A percentile compares a stretch with the other conserved stretches of the same genome.
phyloP scores from a whole-genome alignment of 2,113 vertebrate species.

The Anguilla japonica region DNA sequence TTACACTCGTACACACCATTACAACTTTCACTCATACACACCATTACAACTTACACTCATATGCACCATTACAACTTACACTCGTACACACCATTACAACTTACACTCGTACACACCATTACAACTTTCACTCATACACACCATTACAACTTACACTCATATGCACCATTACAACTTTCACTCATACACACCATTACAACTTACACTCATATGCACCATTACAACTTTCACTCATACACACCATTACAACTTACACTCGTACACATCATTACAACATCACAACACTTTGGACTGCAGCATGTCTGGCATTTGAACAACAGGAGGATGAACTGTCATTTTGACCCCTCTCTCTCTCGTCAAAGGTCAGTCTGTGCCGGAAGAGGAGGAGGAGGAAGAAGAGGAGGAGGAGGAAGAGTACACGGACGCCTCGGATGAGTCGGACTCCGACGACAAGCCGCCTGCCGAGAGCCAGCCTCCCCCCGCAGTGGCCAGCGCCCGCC shows the following conservation, averaged over 20 bases:
- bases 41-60: no score
- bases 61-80: no score
- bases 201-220: background rate
- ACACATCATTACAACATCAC: background rate
- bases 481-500: conserved; percentile 58
- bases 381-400: conserved; percentile 87
- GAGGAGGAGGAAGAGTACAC: conserved; percentile 88
- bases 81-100: no score
- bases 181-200: background rate
- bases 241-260: no score
- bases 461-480: conserved; percentile 61
- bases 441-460: conserved; percentile 73
- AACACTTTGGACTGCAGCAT: no score
- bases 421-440: conserved; percentile 81
- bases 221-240: background rate
- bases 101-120: no score
- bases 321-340: background rate
- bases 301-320: no score
- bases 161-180: no score
- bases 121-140: no score
- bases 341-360: conserved; percentile 30
- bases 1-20: no score
- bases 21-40: no score
- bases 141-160: no score
- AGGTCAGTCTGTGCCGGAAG: conserved; percentile 94